Evolutionary conservation across 2,113 vertebrate species (phyloP).

Genomic region (Ctenomys sociabilis): DNA sequence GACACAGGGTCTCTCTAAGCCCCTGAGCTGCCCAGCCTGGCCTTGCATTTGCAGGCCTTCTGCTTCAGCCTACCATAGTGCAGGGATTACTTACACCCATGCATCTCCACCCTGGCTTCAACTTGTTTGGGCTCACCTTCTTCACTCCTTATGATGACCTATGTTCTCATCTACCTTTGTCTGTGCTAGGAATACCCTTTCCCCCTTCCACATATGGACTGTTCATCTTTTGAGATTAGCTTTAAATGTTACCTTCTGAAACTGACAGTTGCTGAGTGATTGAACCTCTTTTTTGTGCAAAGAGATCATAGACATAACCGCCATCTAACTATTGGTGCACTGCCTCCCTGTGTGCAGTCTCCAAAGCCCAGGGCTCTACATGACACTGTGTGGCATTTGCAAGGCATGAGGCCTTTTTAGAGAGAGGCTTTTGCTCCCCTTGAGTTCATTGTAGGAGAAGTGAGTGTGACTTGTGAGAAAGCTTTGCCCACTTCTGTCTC

Average conservation of each 20-base stretch:
- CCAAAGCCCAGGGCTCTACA: not conserved
- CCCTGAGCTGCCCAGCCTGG: not conserved
- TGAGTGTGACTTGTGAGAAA: not conserved
- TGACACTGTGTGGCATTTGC: not conserved
- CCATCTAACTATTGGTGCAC: accelerated
- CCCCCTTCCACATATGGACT: not conserved
- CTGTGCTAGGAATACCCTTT: not conserved
- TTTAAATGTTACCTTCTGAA: not conserved
- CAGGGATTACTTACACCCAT: not conserved
- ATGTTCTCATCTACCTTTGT: not conserved
- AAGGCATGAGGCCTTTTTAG: not conserved
- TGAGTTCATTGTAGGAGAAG: not conserved
- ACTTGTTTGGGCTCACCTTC: no score
- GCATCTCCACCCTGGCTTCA: not conserved
- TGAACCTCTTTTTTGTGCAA: not conserved
- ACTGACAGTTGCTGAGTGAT: not conserved
- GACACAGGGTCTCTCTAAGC: not conserved
- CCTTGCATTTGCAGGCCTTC: not conserved
- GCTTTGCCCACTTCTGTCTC: not conserved
- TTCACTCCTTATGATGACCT: not conserved
- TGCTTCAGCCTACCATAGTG: not conserved
- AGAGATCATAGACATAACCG: not conserved
- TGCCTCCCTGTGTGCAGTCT: not conserved
- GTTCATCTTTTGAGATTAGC: not conserved
- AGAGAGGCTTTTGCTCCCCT: not conserved